Evolutionary conservation across 1,140 invertebrate genomes (phyloP), one percentile per base, ranked within the genome.

Genomic region (Danaus plexippus): DNA sequence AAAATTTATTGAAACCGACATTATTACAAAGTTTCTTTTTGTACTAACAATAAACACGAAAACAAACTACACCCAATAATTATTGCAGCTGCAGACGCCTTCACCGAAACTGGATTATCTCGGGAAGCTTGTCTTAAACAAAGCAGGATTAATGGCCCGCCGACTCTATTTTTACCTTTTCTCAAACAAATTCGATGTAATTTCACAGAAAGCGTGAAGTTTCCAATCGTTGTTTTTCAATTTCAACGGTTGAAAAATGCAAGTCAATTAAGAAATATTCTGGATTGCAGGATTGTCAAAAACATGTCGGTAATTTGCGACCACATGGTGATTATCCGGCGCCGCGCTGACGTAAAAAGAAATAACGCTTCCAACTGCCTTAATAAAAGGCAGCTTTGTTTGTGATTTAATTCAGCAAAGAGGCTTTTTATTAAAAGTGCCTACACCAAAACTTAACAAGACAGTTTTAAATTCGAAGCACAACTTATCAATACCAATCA

Each of bases 241-340:
- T 32, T 32, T 32, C 22, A 32, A 32, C 22, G 22, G 52, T 55
- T 48, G 50, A 47, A 60, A 51, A 59, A 60, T 55, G 52, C 44
- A 60, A 54, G 58, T 52, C 52, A 60, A 60, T 60, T 60, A 60
- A 49, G 58, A 52, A 60, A 55, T 60, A 53, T 55, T 48, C 52
- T 56, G 47, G 47, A 48, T 60, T 54, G 52, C 48, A 48, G 52
- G 58, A 54, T 54, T 46, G 58, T 51, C 58, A 53, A 60, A 60
- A 59, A 54, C 22, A 60, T 48, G 47, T 51, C 55, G 52, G 52
- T 52, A 60, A 60, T 60, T 60, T 60, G 58, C 15, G 54, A 49
- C 53, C 58, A 48, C 47, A 60, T 54, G 48, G 58, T 60, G 58
- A 60, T 60, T 60, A 61, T 57, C 49, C 49, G 59, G 57, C 48